Evolutionary conservation across 92 coral and sea anemone genomes (phyloP).

Genomic region (Isaurus tuberculatus): DNA sequence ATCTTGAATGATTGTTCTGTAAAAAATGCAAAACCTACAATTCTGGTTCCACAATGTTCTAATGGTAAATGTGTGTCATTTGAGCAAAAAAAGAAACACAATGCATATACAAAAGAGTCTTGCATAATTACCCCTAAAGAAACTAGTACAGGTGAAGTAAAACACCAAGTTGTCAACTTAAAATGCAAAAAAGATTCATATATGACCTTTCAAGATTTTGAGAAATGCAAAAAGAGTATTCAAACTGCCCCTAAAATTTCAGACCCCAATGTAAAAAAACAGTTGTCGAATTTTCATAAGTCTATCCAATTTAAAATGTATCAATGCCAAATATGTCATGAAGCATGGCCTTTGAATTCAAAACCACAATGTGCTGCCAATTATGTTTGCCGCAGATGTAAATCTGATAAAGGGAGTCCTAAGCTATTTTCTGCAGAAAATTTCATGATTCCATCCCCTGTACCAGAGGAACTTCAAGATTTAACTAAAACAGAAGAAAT

Average conservation of each 20-base stretch:
- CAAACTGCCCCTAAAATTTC: not conserved
- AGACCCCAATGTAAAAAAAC: not conserved
- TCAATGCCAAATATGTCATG: conserved; percentile 40
- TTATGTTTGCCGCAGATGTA: conserved; percentile 49
- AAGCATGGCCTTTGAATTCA: conserved; percentile 50
- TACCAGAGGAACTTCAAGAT: conserved; percentile 41
- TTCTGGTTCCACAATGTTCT: conserved; percentile 14
- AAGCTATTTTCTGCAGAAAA: conserved; percentile 36
- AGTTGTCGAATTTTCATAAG: conserved; percentile 27
- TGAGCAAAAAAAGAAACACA: conserved; percentile 12
- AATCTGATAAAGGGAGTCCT: conserved; percentile 40
- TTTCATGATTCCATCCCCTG: conserved; percentile 50
- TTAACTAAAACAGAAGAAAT: conserved; percentile 36
- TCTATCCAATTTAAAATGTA: conserved; percentile 20
- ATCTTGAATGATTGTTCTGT: conserved; percentile 11
- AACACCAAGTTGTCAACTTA: conserved; percentile 4
- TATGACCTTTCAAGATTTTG: not conserved
- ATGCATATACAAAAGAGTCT: conserved; percentile 12
- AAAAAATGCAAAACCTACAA: conserved; percentile 12
- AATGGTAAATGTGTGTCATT: conserved; percentile 12
- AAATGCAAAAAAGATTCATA: not conserved
- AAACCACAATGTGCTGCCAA: conserved; percentile 28
- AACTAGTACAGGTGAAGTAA: conserved; percentile 10
- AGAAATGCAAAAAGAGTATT: not conserved
- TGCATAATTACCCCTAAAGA: conserved; percentile 13